phyloP scores from a whole-genome alignment of 64 coral and sea anemone species.

The Montipora sp. region DNA sequence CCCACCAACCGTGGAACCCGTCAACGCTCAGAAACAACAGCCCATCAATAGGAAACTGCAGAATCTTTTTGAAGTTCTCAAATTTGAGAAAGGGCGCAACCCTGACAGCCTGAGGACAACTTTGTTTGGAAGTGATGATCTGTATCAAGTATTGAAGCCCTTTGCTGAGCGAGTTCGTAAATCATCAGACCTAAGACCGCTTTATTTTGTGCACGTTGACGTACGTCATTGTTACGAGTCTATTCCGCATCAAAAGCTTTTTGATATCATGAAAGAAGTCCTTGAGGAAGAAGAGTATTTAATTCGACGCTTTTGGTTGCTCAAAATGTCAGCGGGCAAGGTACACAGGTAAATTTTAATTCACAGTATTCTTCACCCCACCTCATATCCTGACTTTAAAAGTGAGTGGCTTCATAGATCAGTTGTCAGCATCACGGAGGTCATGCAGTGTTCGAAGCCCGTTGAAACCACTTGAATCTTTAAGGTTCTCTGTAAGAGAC shows the following conservation, averaged over 20 bases:
- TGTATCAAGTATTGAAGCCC: constrained; percentile 52
- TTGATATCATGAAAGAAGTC: constrained; percentile 71
- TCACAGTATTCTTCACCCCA: too few relatives aligned
- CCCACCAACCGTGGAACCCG: background rate
- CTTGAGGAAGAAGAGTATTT: constrained; percentile 83
- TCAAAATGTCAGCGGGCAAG: constrained; percentile 34
- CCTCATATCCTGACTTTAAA: too few relatives aligned
- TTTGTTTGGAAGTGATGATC: constrained; percentile 79
- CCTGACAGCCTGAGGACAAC: constrained; percentile 32
- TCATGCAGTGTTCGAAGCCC: too few relatives aligned
- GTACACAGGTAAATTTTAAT: constrained; percentile 22
- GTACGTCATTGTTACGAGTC: constrained; percentile 83
- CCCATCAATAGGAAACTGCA: constrained; percentile 76
- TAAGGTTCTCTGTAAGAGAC: too few relatives aligned
- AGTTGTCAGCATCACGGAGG: too few relatives aligned
- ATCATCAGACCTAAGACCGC: constrained; percentile 19
- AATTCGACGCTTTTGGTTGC: constrained; percentile 64
- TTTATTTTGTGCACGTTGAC: constrained; percentile 82
- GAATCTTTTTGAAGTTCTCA: constrained; percentile 77
- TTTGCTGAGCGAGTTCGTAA: constrained; percentile 44
- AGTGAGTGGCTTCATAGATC: too few relatives aligned
- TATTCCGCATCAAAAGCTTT: constrained; percentile 75
- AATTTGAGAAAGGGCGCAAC: constrained; percentile 60
- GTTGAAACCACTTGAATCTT: too few relatives aligned
- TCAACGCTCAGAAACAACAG: background rate